Evolutionary conservation across 2,113 vertebrate species (phyloP).

Genomic region (Polyodon spathula): DNA sequence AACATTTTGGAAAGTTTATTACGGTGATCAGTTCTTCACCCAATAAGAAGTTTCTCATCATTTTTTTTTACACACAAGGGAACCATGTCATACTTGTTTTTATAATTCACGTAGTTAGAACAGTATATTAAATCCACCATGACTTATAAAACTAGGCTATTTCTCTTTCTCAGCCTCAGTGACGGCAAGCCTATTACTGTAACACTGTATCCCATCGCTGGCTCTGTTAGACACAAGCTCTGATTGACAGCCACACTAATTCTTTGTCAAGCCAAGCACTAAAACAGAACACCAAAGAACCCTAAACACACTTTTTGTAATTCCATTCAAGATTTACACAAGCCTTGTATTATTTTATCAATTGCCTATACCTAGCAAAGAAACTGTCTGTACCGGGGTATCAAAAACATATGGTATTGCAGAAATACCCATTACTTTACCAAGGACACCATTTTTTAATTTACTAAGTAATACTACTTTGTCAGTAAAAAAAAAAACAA

Average conservation of each 20-base stretch:
- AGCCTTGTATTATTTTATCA: no score
- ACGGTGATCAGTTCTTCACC: slow-evolving; percentile 26
- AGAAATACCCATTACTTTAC: no score
- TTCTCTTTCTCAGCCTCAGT: slow-evolving; percentile 9
- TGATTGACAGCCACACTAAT: background rate
- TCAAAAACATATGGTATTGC: no score
- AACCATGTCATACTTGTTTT: slow-evolving; percentile 16
- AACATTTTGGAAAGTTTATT: slow-evolving; percentile 26
- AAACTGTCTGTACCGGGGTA: no score
- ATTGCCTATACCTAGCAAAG: no score
- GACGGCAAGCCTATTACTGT: slow-evolving; percentile 17
- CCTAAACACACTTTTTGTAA: background rate
- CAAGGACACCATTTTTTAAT: no score
- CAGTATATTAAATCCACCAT: slow-evolving; percentile 14
- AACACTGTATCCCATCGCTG: slow-evolving; percentile 16
- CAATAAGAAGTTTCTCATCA: slow-evolving; percentile 15
- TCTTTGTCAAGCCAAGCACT: background rate
- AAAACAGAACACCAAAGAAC: background rate
- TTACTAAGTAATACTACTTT: no score
- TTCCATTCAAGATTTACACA: no score
- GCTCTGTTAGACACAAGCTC: slow-evolving; percentile 2
- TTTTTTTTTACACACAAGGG: slow-evolving; percentile 8
- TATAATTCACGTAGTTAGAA: slow-evolving; percentile 21
- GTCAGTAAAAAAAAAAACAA: no score
- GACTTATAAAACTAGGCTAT: slow-evolving; percentile 12